A percentile compares a stretch with the other conserved stretches of the same genome.
Conservation (phyloP, 2,797 vertebrate genomes). For the Argyrosomus regius region DNA sequence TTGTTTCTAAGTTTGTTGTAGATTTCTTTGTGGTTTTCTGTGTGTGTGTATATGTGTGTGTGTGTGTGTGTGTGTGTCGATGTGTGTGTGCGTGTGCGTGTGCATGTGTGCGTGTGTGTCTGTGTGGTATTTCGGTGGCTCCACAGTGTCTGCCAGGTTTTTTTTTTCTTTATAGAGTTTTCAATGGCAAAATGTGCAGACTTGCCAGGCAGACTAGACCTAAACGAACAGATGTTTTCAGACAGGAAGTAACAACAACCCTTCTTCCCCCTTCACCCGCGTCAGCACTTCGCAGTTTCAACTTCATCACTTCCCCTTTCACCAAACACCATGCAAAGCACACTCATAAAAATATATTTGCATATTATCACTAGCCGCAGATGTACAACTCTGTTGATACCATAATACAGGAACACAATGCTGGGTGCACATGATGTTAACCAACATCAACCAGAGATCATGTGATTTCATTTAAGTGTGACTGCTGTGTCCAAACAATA, state of each 20-base stretch:
- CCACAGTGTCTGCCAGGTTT: not conserved
- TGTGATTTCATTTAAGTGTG: slow-evolving; percentile 42
- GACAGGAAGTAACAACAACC: slow-evolving; percentile 79
- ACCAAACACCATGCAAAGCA: slow-evolving; percentile 30
- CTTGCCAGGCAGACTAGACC: slow-evolving; percentile 23
- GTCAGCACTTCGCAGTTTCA: slow-evolving; percentile 80
- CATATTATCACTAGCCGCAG: slow-evolving; percentile 35
- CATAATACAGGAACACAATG: slow-evolving; percentile 1
- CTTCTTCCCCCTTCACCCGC: slow-evolving; percentile 44
- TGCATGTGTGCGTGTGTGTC: not conserved
- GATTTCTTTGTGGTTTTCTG: slow-evolving; percentile 7
- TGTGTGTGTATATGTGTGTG: not conserved
- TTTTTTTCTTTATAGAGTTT: slow-evolving; percentile 5
- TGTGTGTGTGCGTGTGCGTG: too few relatives aligned
- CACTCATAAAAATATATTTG: slow-evolving; percentile 40
- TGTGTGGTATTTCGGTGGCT: not conserved
- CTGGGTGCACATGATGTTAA: slow-evolving; percentile 1
- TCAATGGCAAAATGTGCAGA: slow-evolving; percentile 13
- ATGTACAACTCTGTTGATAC: slow-evolving; percentile 26
- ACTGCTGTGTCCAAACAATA: slow-evolving; percentile 14
- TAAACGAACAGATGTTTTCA: slow-evolving; percentile 61
- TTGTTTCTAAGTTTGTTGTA: slow-evolving; percentile 17
- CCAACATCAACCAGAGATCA: slow-evolving; percentile 6
- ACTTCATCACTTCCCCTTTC: slow-evolving; percentile 74
- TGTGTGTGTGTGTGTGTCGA: not conserved